Conservation (phyloP, 2,113 vertebrate species). For the Heteronetta atricapilla region DNA sequence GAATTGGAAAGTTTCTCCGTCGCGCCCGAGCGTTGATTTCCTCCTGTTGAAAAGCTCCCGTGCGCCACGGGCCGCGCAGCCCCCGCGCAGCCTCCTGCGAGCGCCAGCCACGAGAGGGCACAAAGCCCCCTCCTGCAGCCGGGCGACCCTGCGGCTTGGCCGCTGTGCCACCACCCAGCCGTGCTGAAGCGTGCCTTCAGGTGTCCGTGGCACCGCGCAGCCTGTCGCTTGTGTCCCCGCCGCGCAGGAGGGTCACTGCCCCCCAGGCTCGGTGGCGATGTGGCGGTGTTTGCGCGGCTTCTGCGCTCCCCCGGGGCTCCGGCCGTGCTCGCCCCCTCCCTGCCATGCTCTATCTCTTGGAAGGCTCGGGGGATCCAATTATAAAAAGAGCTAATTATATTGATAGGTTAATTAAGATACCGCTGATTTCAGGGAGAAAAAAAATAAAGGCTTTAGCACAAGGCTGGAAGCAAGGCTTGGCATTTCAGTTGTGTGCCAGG, state of each 20-base stretch:
- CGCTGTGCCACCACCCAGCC: not conserved
- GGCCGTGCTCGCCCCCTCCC: not conserved
- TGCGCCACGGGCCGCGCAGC: not conserved
- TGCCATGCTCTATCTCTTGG: rapidly evolving
- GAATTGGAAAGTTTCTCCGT: not conserved
- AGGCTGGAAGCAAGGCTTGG: not conserved
- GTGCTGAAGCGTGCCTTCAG: not conserved
- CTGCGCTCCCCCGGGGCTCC: not conserved
- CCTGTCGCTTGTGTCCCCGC: not conserved
- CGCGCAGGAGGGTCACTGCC: not conserved
- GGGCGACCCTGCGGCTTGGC: not conserved
- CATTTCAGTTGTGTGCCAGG: rapidly evolving
- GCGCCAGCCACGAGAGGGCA: conserved; percentile 54
- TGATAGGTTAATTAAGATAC: conserved; percentile 31
- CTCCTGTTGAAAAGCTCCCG: not conserved
- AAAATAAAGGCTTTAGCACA: not conserved
- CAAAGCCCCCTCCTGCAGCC: not conserved
- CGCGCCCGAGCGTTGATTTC: rapidly evolving
- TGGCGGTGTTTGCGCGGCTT: not conserved
- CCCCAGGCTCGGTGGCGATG: rapidly evolving
- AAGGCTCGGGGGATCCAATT: not conserved
- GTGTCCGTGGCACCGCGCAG: not conserved
- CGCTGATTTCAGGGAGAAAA: not conserved
- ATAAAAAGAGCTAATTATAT: not conserved
- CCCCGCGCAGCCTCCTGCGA: not conserved